phyloP scores from a whole-genome alignment of 2,113 vertebrate species.

The Heterochromis multidens region DNA sequence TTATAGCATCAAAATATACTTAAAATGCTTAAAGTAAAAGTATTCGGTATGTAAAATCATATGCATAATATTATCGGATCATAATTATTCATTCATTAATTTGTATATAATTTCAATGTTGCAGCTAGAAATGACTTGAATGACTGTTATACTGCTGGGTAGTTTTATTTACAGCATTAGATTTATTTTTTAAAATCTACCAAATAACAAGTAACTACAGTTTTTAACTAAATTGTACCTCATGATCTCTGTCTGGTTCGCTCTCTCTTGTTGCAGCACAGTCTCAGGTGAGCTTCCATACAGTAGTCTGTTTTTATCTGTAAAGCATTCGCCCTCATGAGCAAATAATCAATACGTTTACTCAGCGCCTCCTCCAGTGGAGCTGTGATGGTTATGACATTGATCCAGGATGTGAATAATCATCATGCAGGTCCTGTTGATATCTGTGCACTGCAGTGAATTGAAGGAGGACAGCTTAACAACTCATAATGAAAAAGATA shows the following conservation, averaged over 20 bases:
- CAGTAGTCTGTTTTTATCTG: neutral
- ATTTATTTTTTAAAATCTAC: neutral
- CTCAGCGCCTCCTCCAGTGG: neutral
- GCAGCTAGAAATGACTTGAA: neutral
- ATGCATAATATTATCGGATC: neutral
- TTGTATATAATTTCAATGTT: neutral
- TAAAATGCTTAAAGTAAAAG: neutral
- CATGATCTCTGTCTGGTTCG: neutral
- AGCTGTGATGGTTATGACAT: slow-evolving; percentile 15
- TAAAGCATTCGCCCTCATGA: neutral
- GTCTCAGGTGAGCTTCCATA: neutral
- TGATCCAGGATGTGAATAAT: slow-evolving; percentile 1
- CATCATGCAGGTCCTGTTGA: neutral
- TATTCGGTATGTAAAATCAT: neutral
- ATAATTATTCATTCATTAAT: neutral
- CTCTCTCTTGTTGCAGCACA: neutral
- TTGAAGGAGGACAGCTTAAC: neutral
- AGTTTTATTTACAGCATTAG: neutral
- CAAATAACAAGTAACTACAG: neutral
- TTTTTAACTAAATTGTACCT: neutral
- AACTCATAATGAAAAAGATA: neutral
- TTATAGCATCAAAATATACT: neutral
- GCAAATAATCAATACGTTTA: slow-evolving; percentile 23
- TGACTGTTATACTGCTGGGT: neutral
- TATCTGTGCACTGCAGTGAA: neutral